Evolutionary conservation across 2,113 vertebrate genomes (phyloP).

Genomic region (Malurus alboscapulatus): DNA sequence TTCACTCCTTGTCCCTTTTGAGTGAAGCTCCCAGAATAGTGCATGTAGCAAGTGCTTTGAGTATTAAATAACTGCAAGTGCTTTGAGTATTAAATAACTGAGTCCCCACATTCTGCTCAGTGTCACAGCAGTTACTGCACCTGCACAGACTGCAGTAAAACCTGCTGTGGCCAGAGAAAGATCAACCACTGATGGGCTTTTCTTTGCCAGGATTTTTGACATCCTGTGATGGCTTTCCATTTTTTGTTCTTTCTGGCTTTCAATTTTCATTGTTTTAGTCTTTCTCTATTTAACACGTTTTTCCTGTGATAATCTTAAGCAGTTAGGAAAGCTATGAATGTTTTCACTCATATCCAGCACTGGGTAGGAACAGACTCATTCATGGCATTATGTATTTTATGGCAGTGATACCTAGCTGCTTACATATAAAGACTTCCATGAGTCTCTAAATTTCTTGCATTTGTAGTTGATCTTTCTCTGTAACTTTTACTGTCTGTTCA

Average conservation of each 20-base stretch:
- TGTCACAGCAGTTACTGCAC: not conserved
- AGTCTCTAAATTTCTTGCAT: not conserved
- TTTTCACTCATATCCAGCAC: not conserved
- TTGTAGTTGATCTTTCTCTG: not conserved
- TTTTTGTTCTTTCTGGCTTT: not conserved
- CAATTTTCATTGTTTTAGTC: not conserved
- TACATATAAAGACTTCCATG: not conserved
- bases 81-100: not conserved
- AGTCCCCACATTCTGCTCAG: not conserved
- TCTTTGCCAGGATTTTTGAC: not conserved
- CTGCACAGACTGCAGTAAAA: not conserved
- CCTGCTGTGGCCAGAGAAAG: not conserved
- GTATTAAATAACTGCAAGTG: not conserved
- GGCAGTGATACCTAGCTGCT: not conserved
- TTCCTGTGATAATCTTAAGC: not conserved
- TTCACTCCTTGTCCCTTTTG: not conserved
- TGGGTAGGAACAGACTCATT: not conserved
- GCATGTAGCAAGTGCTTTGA: not conserved
- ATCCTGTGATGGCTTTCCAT: not conserved
- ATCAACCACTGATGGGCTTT: not conserved
- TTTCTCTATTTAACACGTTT: not conserved
- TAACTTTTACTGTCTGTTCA: not conserved
- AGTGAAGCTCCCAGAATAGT: not conserved
- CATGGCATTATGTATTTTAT: not conserved
- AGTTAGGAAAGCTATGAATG: not conserved